These are phyloP conservation scores for Ectemnius continuus DNA, from an alignment of 2,888 invertebrate genomes.

Conservation along the genomic window DNA sequence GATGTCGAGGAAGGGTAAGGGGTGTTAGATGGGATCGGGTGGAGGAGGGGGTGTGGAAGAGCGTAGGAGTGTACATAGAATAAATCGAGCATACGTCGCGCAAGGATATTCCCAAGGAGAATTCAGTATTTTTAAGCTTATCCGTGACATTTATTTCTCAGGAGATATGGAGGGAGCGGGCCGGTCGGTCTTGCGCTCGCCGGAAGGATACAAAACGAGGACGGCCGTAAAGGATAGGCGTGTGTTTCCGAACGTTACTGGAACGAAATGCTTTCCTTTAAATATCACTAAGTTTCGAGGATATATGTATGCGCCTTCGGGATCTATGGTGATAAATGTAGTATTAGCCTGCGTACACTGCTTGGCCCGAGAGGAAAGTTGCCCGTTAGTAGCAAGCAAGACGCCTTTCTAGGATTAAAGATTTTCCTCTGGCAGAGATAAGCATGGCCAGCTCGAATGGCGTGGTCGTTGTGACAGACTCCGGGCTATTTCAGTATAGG, in stretches of 20 bases:
- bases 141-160: constrained; percentile 54
- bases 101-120: constrained; percentile 46
- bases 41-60: neutral
- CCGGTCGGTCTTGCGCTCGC: constrained; percentile 23
- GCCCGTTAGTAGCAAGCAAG: too few species aligned
- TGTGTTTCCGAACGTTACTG: constrained; percentile 40
- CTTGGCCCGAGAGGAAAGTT: too few species aligned
- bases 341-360: too few species aligned
- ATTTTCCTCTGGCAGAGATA: too few species aligned
- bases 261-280: constrained; percentile 33
- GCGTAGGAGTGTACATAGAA: constrained; percentile 18
- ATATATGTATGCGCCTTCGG: too few species aligned
- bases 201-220: constrained; percentile 53
- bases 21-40: neutral
- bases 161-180: constrained; percentile 40
- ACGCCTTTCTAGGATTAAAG: too few species aligned
- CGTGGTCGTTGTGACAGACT: neutral
- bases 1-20: too few species aligned
- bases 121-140: constrained; percentile 54
- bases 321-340: too few species aligned
- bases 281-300: constrained; percentile 25
- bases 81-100: constrained; percentile 39
- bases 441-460: neutral
- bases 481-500: neutral
- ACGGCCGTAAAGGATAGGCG: constrained; percentile 51